These are phyloP conservation scores for Steinernema feltiae DNA, from an alignment of 1,140 invertebrate genomes.

Conservation along the genomic window DNA sequence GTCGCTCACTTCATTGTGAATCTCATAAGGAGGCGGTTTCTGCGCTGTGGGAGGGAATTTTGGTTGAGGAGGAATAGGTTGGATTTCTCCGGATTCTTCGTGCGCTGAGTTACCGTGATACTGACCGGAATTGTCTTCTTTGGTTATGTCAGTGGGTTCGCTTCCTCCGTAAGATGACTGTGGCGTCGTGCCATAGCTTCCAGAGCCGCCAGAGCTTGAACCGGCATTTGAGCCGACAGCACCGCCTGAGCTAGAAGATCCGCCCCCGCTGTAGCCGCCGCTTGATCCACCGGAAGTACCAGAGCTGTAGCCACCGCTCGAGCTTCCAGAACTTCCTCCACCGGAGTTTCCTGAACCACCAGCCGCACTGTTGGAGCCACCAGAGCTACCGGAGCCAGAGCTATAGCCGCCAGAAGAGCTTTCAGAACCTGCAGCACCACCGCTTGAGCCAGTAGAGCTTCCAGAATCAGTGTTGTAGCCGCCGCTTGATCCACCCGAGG, in stretches of 20 bases:
- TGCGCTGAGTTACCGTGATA: background rate
- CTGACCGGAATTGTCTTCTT: background rate
- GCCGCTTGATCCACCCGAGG: background rate
- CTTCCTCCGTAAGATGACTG: background rate
- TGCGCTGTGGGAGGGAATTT: background rate
- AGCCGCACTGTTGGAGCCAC: no score
- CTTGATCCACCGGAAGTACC: background rate
- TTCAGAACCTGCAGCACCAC: background rate
- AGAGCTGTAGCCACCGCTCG: background rate
- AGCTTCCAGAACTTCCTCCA: background rate
- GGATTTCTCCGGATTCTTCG: background rate
- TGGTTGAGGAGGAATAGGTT: background rate
- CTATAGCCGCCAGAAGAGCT: background rate
- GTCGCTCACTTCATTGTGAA: background rate
- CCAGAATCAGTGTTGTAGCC: no score
- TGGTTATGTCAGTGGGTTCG: background rate
- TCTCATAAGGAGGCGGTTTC: background rate
- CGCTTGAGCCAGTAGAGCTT: no score
- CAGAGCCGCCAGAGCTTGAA: background rate
- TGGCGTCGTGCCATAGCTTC: background rate
- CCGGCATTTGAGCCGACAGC: background rate
- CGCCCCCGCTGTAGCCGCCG: background rate
- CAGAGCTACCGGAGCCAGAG: background rate
- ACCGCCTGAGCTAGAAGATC: background rate
- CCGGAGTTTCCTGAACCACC: background rate